A percentile compares a stretch with the other conserved stretches of the same genome.
phyloP scores from a whole-genome alignment of 2,888 invertebrate species.

The Chalcosyrphus nemorum region DNA sequence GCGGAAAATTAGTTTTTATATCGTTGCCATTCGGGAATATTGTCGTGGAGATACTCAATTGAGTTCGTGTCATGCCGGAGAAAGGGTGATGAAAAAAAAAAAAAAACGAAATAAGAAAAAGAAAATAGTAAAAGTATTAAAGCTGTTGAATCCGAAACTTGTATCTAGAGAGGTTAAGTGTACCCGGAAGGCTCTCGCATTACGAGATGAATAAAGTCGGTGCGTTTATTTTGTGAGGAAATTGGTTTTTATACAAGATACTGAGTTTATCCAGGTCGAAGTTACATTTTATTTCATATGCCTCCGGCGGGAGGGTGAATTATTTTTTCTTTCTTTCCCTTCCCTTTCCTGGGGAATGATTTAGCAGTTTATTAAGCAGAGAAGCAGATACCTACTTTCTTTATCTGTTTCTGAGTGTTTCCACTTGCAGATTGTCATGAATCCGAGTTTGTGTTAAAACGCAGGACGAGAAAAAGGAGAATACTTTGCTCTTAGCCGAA shows the following conservation, averaged over 20 bases:
- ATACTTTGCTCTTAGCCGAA: too few species aligned
- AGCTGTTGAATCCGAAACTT: slow-evolving; percentile 33
- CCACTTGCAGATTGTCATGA: too few species aligned
- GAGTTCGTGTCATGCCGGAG: slow-evolving; percentile 1
- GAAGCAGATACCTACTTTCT: too few species aligned
- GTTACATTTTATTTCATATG: neutral
- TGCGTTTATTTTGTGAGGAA: neutral
- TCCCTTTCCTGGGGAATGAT: neutral
- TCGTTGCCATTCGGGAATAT: slow-evolving; percentile 52
- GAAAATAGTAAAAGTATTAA: slow-evolving; percentile 7
- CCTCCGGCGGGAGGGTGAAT: neutral
- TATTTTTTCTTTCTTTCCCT: neutral
- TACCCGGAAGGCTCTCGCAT: slow-evolving; percentile 20
- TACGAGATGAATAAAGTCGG: neutral
- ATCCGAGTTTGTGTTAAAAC: too few species aligned
- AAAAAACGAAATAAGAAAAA: too few species aligned
- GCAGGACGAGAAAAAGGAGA: too few species aligned
- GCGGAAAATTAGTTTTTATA: slow-evolving; percentile 60
- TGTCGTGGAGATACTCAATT: slow-evolving; percentile 38
- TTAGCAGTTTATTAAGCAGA: neutral
- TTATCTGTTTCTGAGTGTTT: too few species aligned
- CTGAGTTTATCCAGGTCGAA: neutral
- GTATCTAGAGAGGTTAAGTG: slow-evolving; percentile 25
- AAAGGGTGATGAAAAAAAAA: slow-evolving; percentile 34
- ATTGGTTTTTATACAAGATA: slow-evolving; percentile 8